Evolutionary conservation across 2,888 invertebrate genomes (phyloP).

Genomic region (Ptilodon capucinus): DNA sequence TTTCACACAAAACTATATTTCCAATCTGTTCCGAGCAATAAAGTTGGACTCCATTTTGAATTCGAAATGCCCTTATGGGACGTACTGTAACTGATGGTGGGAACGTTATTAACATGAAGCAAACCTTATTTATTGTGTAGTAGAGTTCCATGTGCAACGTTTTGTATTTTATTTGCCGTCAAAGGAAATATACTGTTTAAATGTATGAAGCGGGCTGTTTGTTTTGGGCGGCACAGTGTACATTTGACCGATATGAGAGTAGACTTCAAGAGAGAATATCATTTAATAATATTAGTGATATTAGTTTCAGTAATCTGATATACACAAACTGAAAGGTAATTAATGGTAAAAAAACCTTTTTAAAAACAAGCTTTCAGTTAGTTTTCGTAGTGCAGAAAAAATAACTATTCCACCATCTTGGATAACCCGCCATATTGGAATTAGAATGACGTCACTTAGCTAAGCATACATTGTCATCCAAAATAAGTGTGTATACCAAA

Average conservation of each 20-base stretch:
- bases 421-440: too few relatives aligned
- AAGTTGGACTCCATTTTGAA: constrained; percentile 52
- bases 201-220: constrained; percentile 27
- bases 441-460: too few relatives aligned
- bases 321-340: too few relatives aligned
- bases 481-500: too few relatives aligned
- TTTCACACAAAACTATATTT: constrained; percentile 39
- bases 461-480: too few relatives aligned
- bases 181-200: constrained; percentile 15
- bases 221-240: constrained; percentile 12
- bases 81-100: constrained; percentile 28
- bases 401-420: too few relatives aligned
- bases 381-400: too few relatives aligned
- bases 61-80: constrained; percentile 50
- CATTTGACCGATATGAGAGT: background rate
- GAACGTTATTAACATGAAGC: background rate
- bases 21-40: constrained; percentile 63
- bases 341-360: too few relatives aligned
- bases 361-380: too few relatives aligned
- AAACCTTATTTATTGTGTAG: accelerated
- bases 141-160: constrained; percentile 4
- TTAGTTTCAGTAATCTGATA: too few relatives aligned
- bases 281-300: too few relatives aligned
- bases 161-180: constrained; percentile 12
- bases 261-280: background rate